Evolutionary conservation across 2,888 invertebrate species (phyloP).

Genomic region (Globia sparganii): DNA sequence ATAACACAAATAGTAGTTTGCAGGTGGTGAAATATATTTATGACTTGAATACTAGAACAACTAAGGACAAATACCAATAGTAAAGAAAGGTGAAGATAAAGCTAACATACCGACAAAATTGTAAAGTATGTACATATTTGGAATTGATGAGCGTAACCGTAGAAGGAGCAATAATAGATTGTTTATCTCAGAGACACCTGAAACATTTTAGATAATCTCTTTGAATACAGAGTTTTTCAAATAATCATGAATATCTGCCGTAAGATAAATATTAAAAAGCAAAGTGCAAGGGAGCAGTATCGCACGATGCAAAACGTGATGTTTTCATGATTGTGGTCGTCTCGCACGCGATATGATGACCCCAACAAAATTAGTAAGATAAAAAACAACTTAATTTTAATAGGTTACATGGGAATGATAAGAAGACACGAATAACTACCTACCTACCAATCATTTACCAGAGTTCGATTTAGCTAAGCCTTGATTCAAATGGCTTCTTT

Average conservation of each 20-base stretch:
- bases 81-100: background rate
- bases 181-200: background rate
- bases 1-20: slow-evolving; percentile 10
- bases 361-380: slow-evolving; percentile 38
- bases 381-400: slow-evolving; percentile 25
- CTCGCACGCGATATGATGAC: slow-evolving; percentile 36
- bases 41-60: slow-evolving; percentile 9
- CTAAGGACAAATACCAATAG: background rate
- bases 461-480: background rate
- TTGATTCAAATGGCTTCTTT: background rate
- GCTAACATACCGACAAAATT: background rate
- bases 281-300: slow-evolving; percentile 29
- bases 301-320: slow-evolving; percentile 47
- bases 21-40: slow-evolving; percentile 19
- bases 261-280: background rate
- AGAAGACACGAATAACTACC: slow-evolving; percentile 19
- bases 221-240: background rate
- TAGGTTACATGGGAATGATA: slow-evolving; percentile 17
- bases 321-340: slow-evolving; percentile 43
- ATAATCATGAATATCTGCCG: background rate
- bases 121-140: background rate
- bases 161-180: background rate
- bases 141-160: background rate
- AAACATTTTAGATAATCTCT: background rate
- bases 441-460: background rate